Percentiles rank a stretch among this genome's conserved stretches.
Conservation (phyloP, 2,113 vertebrate species). For the Dicrurus megarhynchus region DNA sequence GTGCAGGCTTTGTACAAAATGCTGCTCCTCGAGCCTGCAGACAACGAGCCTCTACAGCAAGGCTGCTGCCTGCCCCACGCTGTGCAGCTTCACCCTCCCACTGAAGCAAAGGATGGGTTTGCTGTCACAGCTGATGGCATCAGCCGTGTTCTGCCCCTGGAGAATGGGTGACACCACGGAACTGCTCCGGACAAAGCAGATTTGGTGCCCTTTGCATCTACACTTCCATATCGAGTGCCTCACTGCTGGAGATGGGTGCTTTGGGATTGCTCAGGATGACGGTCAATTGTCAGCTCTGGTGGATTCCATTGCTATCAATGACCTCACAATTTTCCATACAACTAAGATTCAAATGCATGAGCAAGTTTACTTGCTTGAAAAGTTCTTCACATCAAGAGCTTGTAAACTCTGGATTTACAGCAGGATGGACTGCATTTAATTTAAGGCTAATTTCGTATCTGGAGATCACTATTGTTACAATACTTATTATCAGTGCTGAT, state of each 20-base stretch:
- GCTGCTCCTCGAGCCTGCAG: background rate
- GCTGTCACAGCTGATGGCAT: rapidly evolving
- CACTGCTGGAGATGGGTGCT: rapidly evolving
- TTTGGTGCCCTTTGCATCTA: background rate
- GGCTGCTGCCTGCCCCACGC: background rate
- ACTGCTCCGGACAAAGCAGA: background rate
- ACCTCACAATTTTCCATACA: background rate
- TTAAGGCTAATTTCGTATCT: background rate
- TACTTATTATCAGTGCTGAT: background rate
- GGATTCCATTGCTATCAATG: background rate
- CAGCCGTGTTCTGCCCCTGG: background rate
- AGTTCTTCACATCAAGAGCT: background rate
- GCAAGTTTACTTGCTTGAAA: background rate
- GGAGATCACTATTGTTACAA: background rate
- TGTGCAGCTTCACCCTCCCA: background rate
- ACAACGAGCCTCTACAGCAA: rapidly evolving
- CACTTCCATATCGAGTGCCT: rapidly evolving
- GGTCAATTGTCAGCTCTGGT: background rate
- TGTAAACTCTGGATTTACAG: background rate
- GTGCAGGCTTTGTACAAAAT: background rate
- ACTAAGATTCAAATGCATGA: background rate
- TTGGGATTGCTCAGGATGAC: rapidly evolving
- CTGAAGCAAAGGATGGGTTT: background rate
- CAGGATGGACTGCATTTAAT: background rate
- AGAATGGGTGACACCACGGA: rapidly evolving